phyloP scores from a whole-genome alignment of 2,797 vertebrate genomes.

The Adrianichthys oophorus region DNA sequence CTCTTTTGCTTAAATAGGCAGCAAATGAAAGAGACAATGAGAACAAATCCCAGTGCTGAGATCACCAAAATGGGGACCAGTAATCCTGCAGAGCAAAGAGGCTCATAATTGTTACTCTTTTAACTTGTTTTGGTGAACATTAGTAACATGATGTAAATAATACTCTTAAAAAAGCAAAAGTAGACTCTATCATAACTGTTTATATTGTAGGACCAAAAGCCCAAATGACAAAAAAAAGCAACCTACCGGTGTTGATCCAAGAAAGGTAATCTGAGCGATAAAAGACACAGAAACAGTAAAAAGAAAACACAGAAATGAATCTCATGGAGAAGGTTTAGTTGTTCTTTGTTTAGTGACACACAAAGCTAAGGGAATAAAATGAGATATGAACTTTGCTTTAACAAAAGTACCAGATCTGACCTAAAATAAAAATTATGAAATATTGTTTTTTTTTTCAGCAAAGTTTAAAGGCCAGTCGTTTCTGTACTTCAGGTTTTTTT shows the following conservation, averaged over 20 bases:
- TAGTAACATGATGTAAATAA: neutral
- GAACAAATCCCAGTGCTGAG: conserved; percentile 73
- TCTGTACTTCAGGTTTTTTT: too few relatives aligned
- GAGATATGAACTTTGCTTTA: too few relatives aligned
- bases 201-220: neutral
- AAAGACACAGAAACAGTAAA: conserved; percentile 40
- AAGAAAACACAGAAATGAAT: neutral
- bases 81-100: conserved; percentile 76
- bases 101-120: conserved; percentile 5
- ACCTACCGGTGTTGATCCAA: conserved; percentile 78
- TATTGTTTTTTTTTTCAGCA: too few relatives aligned
- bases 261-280: conserved; percentile 61
- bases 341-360: neutral
- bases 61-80: conserved; percentile 74
- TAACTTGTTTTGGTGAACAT: neutral
- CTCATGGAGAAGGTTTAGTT: neutral
- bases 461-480: too few relatives aligned
- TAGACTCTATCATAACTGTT: neutral
- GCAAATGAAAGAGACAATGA: conserved; percentile 69
- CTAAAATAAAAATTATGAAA: too few relatives aligned
- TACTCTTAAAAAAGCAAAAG: neutral
- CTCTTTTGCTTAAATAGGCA: conserved; percentile 82
- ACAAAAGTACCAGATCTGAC: too few relatives aligned
- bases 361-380: neutral
- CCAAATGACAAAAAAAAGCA: conserved; percentile 23